Evolutionary conservation across 1,140 invertebrate genomes (phyloP).

Genomic region (Myzus persicae): DNA sequence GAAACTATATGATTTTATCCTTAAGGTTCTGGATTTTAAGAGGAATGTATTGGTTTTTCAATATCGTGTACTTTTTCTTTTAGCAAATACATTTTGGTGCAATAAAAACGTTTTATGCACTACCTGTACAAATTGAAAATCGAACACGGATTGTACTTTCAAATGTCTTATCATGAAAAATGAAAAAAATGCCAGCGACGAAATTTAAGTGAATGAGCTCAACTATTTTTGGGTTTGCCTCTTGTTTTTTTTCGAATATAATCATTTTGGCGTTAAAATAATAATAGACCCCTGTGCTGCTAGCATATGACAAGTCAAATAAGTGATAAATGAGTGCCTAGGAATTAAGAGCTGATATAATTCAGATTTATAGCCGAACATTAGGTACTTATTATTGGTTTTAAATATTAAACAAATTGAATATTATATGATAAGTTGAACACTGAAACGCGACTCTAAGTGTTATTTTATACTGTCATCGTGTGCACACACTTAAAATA

Average conservation of each 20-base stretch:
- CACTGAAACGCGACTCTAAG: background rate
- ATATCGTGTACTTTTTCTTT: background rate
- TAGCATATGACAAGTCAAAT: background rate
- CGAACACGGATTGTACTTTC: background rate
- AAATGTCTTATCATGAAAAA: background rate
- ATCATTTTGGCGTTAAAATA: background rate
- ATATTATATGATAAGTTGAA: no score
- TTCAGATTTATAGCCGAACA: background rate
- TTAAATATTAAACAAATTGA: no score
- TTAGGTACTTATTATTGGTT: background rate
- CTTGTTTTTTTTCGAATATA: background rate
- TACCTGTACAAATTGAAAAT: background rate
- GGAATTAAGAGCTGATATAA: background rate
- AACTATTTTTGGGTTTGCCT: background rate
- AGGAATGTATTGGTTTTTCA: background rate
- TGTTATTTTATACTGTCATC: background rate
- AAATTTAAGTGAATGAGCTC: background rate
- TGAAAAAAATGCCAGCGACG: background rate
- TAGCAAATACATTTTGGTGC: background rate
- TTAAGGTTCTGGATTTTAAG: background rate
- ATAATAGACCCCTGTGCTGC: background rate
- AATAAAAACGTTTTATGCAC: background rate
- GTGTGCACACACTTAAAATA: background rate
- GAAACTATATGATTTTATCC: background rate
- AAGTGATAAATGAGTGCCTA: background rate